Evolutionary conservation across 2,888 invertebrate genomes (phyloP).

Genomic region (Troglohyphantes excavatus): DNA sequence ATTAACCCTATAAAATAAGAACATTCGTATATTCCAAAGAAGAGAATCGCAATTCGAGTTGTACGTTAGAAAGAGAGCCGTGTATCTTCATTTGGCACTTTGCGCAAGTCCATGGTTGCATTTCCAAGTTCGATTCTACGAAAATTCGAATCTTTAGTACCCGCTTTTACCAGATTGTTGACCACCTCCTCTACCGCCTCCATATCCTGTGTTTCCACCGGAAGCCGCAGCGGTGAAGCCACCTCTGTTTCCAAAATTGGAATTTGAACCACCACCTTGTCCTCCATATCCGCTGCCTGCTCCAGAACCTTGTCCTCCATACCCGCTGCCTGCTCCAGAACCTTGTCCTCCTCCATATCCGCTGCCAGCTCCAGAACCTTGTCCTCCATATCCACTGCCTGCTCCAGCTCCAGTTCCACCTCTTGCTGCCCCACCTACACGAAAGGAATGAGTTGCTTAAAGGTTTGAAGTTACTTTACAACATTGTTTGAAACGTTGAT

Average conservation of each 20-base stretch:
- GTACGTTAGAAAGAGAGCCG: neutral
- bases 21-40: neutral
- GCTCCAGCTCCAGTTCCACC: neutral
- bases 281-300: conserved; percentile 5
- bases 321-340: conserved; percentile 2
- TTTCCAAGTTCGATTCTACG: neutral
- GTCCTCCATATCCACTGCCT: neutral
- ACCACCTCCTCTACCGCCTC: conserved; percentile 20
- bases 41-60: neutral
- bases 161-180: conserved; percentile 23
- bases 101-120: neutral
- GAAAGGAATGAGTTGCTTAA: neutral
- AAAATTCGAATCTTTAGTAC: conserved; percentile 19
- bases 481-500: too few species aligned
- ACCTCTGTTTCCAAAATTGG: neutral
- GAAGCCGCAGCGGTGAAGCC: conserved; percentile 2
- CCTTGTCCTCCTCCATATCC: neutral
- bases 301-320: neutral
- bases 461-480: too few species aligned
- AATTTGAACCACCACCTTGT: neutral
- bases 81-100: conserved; percentile 1
- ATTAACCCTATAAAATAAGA: neutral
- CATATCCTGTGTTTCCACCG: neutral
- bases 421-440: conserved; percentile 11
- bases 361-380: neutral